Evolutionary conservation across 2,113 vertebrate species (phyloP).

Genomic region (Seriola quinqueradiata): DNA sequence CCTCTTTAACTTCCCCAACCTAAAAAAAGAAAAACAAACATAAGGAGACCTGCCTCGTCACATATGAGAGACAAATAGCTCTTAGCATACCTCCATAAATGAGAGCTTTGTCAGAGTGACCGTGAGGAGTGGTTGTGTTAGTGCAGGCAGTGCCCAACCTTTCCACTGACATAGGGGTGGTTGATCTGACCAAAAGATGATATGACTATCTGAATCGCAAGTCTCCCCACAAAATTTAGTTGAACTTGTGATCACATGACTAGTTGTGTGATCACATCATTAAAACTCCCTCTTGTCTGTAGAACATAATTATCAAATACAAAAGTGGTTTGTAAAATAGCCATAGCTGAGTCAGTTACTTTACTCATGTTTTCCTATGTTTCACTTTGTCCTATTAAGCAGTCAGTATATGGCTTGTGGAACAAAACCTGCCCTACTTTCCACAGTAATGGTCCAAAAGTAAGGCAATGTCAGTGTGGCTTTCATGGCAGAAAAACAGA

Average conservation of each 20-base stretch:
- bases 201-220: too few relatives aligned
- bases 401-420: slow-evolving; percentile 35
- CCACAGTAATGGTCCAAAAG: slow-evolving; percentile 51
- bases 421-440: slow-evolving; percentile 64
- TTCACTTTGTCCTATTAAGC: slow-evolving; percentile 70
- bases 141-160: slow-evolving; percentile 47
- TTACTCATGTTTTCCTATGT: slow-evolving; percentile 61
- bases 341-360: slow-evolving; percentile 9
- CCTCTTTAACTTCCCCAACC: not conserved
- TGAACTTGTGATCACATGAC: too few relatives aligned
- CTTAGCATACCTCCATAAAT: slow-evolving; percentile 46
- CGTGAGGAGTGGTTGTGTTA: slow-evolving; percentile 26
- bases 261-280: slow-evolving; percentile 28
- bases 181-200: too few relatives aligned
- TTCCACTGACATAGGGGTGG: slow-evolving; percentile 28
- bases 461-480: slow-evolving; percentile 10
- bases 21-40: slow-evolving; percentile 58
- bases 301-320: slow-evolving; percentile 25
- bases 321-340: slow-evolving; percentile 10
- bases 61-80: slow-evolving; percentile 27
- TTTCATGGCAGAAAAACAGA: not conserved
- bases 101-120: slow-evolving; percentile 60
- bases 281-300: slow-evolving; percentile 29
- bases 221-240: too few relatives aligned
- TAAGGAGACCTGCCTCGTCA: not conserved